Conservation (phyloP, 2,888 invertebrate genomes). For the Dicycla oo region DNA sequence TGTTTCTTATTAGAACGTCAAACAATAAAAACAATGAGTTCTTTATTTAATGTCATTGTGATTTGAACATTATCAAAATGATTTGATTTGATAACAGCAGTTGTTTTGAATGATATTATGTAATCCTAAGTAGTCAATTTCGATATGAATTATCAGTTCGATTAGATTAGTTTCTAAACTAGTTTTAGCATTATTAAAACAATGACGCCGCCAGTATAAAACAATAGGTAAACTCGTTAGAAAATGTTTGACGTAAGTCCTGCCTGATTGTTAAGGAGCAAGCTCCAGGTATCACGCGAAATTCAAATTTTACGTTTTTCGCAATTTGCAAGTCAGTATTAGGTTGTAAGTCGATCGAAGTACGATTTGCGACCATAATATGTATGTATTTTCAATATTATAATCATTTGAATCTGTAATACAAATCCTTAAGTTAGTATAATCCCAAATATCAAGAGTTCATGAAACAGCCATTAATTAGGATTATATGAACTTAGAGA, state of each 20-base stretch:
- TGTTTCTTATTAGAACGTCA: background rate
- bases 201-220: background rate
- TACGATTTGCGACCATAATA: too few relatives aligned
- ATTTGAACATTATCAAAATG: background rate
- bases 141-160: background rate
- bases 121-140: conserved; percentile 9
- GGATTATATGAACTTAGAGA: too few relatives aligned
- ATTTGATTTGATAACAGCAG: conserved; percentile 12
- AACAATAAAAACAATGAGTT: conserved; percentile 2
- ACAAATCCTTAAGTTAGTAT: too few relatives aligned
- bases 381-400: too few relatives aligned
- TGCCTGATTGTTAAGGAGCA: background rate
- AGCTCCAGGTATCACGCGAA: too few relatives aligned
- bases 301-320: too few relatives aligned
- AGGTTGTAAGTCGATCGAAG: too few relatives aligned
- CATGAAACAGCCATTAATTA: too few relatives aligned
- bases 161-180: background rate
- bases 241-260: background rate
- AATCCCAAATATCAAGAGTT: too few relatives aligned
- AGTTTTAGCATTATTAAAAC: background rate
- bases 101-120: conserved; percentile 19
- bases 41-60: background rate
- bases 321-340: too few relatives aligned
- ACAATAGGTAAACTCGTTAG: background rate
- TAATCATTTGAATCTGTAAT: too few relatives aligned